These are phyloP conservation scores for Notechis scutatus DNA, from an alignment of 2,113 vertebrate genomes.

Conservation along the genomic window DNA sequence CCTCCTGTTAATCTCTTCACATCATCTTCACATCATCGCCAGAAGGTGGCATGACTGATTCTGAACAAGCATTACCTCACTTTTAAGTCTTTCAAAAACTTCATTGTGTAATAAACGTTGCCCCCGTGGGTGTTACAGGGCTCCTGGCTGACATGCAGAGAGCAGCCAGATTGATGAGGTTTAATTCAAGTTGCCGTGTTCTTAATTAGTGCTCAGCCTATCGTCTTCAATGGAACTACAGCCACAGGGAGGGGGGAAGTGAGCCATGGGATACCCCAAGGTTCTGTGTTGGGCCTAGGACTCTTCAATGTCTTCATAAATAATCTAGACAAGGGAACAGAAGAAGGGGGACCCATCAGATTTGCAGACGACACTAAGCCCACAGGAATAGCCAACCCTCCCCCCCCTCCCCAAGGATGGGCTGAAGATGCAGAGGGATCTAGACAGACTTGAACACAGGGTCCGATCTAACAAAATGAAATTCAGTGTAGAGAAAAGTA, in stretches of 20 bases:
- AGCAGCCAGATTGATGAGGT: slow-evolving; percentile 8
- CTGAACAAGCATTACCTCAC: slow-evolving; percentile 3
- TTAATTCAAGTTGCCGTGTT: neutral
- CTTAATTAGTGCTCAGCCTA: neutral
- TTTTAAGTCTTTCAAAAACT: neutral
- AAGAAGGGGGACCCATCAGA: neutral
- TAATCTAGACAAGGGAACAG: neutral
- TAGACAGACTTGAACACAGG: neutral
- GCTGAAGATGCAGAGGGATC: neutral
- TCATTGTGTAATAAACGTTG: neutral
- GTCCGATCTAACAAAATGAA: neutral
- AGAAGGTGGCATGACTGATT: slow-evolving; percentile 59
- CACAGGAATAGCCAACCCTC: neutral
- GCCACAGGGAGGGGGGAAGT: neutral
- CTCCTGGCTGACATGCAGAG: neutral
- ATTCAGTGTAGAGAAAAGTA: neutral
- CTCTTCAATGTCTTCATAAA: neutral
- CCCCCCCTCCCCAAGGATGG: neutral
- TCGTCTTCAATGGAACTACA: neutral
- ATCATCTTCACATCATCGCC: slow-evolving; percentile 35
- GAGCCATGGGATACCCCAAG: neutral
- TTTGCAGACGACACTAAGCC: neutral
- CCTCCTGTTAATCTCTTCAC: slow-evolving; percentile 28
- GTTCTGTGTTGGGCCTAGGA: neutral
- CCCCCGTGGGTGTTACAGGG: neutral